Base-by-base conservation (phyloP, 2,113 vertebrate species). In the Hippocampus mohnikei region DNA sequence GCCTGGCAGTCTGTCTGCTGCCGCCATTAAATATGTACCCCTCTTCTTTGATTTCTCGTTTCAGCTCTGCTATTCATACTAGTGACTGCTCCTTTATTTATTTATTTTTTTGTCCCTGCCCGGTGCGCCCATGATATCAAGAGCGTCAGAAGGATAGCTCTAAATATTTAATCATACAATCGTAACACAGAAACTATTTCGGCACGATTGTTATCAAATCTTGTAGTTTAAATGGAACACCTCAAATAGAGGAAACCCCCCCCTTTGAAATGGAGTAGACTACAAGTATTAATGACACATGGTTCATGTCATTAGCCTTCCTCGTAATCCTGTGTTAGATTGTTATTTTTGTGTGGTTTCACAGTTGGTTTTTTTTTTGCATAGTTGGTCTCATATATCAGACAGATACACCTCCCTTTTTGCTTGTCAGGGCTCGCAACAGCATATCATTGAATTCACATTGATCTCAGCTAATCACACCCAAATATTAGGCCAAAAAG, bases 31-130 rank as follows among this genome's bases (percentile, higher is more conserved):
- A 70, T 74, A 65, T 67, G 37, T 55, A 56, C 66, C 41, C 53
- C 23, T 46, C 33, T 33, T 27, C 27, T 8, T 44, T 42, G 56
- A 33, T 71, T 20, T 66, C 25, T 70, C 37, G 64, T 52, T 69
- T 29, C 23, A 18, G 52, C 33, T 66, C 9, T 58, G 12, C 40
- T 76, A 37, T 69, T 76, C 25, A 74, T 63, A 41, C 48, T 61
- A 33, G 55, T 68, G 67, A 63, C 60, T 74, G 50, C 40, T 73
- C 52, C 53, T 64, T 11, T 72, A 74, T 72, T 37, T 37, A 33
- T 33, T 33, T 68, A 69, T 59, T 44, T 33, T 62, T 62, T 21
- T 0, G 8, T 41, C 74, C 80, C 42, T 11, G 48, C 71, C 58
- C 78, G 69, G 66, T 80, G 15, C 6, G 25, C 2, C 18, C 60